Conservation (phyloP, 1,140 invertebrate genomes). For the Musca vetustissima region DNA sequence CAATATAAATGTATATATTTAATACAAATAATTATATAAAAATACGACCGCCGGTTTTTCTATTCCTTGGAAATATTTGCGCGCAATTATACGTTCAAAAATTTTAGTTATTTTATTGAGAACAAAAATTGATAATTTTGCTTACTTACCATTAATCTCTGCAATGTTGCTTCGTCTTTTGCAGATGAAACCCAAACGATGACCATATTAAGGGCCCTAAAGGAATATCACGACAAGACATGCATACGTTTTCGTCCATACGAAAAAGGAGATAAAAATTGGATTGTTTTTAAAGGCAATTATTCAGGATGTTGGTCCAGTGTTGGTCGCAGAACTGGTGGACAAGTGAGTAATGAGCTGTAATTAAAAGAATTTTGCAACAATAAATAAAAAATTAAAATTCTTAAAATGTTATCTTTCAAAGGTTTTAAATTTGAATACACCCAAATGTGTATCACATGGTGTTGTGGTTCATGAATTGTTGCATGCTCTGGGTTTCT, state of each 20-base stretch:
- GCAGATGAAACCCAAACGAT: slow-evolving; percentile 58
- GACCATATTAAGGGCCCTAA: slow-evolving; percentile 65
- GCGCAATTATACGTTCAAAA: too few relatives aligned
- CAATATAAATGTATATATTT: too few relatives aligned
- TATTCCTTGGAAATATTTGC: too few relatives aligned
- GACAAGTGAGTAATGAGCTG: slow-evolving; percentile 54
- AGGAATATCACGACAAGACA: slow-evolving; percentile 70
- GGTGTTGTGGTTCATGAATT: slow-evolving; percentile 66
- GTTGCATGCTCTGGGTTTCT: slow-evolving; percentile 72
- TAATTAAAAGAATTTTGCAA: slow-evolving; percentile 2
- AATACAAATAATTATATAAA: too few relatives aligned
- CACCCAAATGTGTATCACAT: slow-evolving; percentile 60
- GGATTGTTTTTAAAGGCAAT: slow-evolving; percentile 65
- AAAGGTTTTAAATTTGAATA: slow-evolving; percentile 60
- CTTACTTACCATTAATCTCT: too few relatives aligned
- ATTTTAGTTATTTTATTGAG: slow-evolving; percentile 8
- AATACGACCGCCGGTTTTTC: too few relatives aligned
- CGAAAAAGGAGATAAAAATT: slow-evolving; percentile 63
- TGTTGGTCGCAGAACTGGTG: slow-evolving; percentile 65
- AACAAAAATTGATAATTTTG: not conserved
- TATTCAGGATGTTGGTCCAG: slow-evolving; percentile 81
- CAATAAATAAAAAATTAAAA: not conserved
- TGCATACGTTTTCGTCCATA: slow-evolving; percentile 76
- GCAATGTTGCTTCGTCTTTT: not conserved
- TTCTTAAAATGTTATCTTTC: not conserved